Evolutionary conservation across 2,797 vertebrate genomes (phyloP).

Genomic region (Octomys mimax): DNA sequence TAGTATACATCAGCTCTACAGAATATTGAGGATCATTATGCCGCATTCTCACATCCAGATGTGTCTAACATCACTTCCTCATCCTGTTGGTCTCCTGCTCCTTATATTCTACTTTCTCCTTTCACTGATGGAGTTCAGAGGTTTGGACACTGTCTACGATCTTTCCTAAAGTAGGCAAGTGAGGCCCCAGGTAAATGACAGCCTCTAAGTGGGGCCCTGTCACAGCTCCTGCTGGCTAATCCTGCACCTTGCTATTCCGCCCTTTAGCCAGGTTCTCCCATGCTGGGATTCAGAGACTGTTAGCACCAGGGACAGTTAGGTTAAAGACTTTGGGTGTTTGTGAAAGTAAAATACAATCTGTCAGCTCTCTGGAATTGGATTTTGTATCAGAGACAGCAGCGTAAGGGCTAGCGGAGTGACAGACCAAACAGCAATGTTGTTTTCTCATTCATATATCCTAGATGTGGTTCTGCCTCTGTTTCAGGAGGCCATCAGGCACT

Average conservation of each 20-base stretch:
- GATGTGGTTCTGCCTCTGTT: neutral
- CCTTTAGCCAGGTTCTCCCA: too few relatives aligned
- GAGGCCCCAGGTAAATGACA: neutral
- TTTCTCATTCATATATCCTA: neutral
- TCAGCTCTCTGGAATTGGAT: neutral
- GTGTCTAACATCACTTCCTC: neutral
- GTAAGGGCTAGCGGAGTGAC: neutral
- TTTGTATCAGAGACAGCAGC: neutral
- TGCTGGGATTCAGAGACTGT: neutral
- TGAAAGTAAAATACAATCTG: constrained; percentile 18
- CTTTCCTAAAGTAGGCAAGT: neutral
- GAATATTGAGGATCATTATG: too few relatives aligned
- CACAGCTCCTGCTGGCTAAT: neutral
- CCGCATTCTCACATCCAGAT: neutral
- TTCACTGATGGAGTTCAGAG: neutral
- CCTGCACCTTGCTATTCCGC: neutral
- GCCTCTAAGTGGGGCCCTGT: neutral
- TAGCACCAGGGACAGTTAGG: neutral
- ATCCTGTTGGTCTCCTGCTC: too few relatives aligned
- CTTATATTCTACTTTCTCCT: neutral
- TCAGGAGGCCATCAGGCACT: neutral
- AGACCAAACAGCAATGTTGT: neutral
- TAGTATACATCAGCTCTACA: neutral
- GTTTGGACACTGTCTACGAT: neutral
- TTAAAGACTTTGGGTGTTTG: neutral